Evolutionary conservation across 2,888 invertebrate genomes (phyloP).

Genomic region (Pardosa pseudoannulata): DNA sequence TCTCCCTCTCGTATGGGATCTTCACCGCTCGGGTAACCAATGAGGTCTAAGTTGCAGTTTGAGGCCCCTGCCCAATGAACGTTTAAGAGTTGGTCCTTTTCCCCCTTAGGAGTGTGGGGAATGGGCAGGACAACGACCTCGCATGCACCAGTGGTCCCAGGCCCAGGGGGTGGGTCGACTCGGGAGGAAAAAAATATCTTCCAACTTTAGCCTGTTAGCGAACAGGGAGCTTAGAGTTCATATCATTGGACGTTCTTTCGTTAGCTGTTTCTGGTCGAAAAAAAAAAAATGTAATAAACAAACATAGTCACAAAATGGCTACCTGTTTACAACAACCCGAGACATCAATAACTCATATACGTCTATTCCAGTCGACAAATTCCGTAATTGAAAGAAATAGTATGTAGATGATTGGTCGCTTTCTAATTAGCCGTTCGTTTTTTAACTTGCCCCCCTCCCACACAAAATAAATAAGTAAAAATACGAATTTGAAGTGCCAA

Average conservation of each 20-base stretch:
- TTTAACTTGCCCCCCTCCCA: no score
- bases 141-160: slow-evolving; percentile 4
- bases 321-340: no score
- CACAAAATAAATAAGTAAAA: no score
- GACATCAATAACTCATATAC: no score
- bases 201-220: neutral
- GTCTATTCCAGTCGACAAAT: no score
- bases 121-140: slow-evolving; percentile 16
- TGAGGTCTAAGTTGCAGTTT: neutral
- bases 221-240: neutral
- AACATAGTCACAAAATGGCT: no score
- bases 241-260: neutral
- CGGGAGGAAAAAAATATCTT: neutral
- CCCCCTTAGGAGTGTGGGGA: neutral
- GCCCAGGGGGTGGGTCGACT: neutral
- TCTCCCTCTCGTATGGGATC: neutral
- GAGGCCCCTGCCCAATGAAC: neutral
- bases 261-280: no score
- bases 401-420: no score
- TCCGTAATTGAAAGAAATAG: no score
- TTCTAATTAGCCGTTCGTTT: no score
- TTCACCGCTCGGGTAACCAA: neutral
- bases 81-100: neutral
- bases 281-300: no score
- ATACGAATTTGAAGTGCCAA: no score